A percentile compares a stretch with the other conserved stretches of the same genome.
These are phyloP conservation scores for Halictus quadricinctus DNA, from an alignment of 2,888 invertebrate genomes.

Conservation along the genomic window DNA sequence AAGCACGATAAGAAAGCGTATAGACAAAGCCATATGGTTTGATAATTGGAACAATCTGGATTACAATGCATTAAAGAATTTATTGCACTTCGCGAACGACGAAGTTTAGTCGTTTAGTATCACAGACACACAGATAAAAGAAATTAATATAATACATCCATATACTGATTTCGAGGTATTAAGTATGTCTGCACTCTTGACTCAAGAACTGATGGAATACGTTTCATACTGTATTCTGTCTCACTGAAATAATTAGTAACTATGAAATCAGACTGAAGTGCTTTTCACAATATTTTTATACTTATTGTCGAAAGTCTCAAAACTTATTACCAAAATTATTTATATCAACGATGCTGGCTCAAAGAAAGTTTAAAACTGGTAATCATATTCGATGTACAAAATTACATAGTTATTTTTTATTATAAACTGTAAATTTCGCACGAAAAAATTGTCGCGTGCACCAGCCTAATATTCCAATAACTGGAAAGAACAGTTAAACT, in stretches of 20 bases:
- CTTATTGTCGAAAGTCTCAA: not conserved
- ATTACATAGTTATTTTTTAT: not conserved
- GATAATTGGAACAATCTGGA: not conserved
- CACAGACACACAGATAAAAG: not conserved
- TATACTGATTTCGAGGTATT: not conserved
- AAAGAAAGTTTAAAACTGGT: not conserved
- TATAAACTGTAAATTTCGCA: not conserved
- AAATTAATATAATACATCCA: too few relatives aligned
- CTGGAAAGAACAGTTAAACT: not conserved
- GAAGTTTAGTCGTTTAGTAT: not conserved
- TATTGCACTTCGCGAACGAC: not conserved
- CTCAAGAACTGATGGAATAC: not conserved
- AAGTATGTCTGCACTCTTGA: not conserved
- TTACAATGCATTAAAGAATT: not conserved
- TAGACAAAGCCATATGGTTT: not conserved
- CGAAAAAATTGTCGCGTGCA: not conserved
- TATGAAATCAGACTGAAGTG: not conserved
- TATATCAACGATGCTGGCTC: not conserved
- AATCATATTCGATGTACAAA: not conserved
- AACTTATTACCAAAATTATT: not conserved
- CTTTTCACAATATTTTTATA: not conserved
- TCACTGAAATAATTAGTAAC: not conserved
- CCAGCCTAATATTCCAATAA: not conserved
- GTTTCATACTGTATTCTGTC: not conserved
- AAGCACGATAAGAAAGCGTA: conserved; percentile 9